Percentiles rank a stretch among this genome's conserved stretches.
Conservation (phyloP, 2,888 invertebrate species). For the Ptychoptera albimana region DNA sequence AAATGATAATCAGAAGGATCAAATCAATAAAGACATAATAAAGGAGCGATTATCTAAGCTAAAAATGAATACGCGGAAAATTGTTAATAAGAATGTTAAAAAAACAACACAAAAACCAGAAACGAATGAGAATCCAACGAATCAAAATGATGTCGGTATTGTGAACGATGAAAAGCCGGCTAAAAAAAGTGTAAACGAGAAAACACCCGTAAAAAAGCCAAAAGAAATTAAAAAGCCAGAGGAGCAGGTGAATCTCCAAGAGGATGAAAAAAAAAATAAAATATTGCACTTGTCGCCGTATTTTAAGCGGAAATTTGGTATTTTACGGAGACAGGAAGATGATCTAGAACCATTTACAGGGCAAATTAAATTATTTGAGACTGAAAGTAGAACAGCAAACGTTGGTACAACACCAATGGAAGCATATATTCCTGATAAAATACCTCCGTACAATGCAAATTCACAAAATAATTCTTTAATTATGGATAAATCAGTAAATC, state of each 20-base stretch:
- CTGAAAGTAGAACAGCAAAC: too few relatives aligned
- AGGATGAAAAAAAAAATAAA: background rate
- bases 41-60: slow-evolving; percentile 32
- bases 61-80: slow-evolving; percentile 28
- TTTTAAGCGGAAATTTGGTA: background rate
- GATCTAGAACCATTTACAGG: background rate
- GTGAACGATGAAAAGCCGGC: too few relatives aligned
- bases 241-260: background rate
- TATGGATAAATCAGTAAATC: slow-evolving; percentile 5
- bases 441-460: too few relatives aligned
- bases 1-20: slow-evolving; percentile 20
- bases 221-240: slow-evolving; percentile 8
- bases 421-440: too few relatives aligned
- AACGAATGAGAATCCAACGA: background rate
- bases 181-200: too few relatives aligned
- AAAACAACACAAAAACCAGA: slow-evolving; percentile 18
- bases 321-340: background rate
- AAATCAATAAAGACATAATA: slow-evolving; percentile 26
- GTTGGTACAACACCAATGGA: too few relatives aligned
- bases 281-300: background rate
- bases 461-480: too few relatives aligned
- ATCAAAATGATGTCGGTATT: too few relatives aligned
- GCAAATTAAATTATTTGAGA: too few relatives aligned
- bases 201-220: slow-evolving; percentile 10
- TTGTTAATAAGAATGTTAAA: slow-evolving; percentile 30